Percentiles rank a stretch among this genome's conserved stretches.
Conservation (phyloP, 2,797 vertebrate genomes). For the Hippoglossus hippoglossus region DNA sequence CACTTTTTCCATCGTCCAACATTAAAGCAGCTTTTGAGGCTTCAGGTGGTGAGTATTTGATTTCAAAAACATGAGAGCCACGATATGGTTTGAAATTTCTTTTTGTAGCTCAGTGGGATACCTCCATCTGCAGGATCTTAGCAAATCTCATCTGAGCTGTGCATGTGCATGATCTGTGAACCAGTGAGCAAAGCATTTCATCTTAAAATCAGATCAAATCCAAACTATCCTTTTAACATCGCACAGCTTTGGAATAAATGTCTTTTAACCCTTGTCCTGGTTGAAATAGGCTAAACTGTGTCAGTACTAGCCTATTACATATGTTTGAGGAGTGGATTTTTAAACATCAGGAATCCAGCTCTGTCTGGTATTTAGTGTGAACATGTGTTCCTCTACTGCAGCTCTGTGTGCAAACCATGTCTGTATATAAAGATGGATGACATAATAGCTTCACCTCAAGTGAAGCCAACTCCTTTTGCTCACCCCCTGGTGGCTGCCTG, state of each 20-base stretch:
- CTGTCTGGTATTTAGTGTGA: conserved; percentile 14
- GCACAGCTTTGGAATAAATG: conserved; percentile 16
- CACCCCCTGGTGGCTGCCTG: too few species aligned
- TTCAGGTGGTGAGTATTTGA: background rate
- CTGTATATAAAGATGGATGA: too few species aligned
- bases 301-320: conserved; percentile 11
- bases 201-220: conserved; percentile 14
- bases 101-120: background rate
- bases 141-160: background rate
- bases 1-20: background rate
- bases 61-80: background rate
- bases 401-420: background rate
- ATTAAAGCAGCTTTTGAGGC: background rate
- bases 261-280: conserved; percentile 30
- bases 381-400: conserved; percentile 30
- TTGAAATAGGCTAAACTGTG: conserved; percentile 5
- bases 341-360: conserved; percentile 20
- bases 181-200: conserved; percentile 29
- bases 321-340: conserved; percentile 11
- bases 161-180: background rate
- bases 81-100: too few species aligned
- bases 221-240: conserved; percentile 26
- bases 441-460: too few species aligned
- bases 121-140: background rate
- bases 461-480: too few species aligned